Evolutionary conservation across 35 echinoderm and acorn worm genomes (phyloP), one percentile per base, ranked within the genome.

Genomic region (Holothuria glaberrima): DNA sequence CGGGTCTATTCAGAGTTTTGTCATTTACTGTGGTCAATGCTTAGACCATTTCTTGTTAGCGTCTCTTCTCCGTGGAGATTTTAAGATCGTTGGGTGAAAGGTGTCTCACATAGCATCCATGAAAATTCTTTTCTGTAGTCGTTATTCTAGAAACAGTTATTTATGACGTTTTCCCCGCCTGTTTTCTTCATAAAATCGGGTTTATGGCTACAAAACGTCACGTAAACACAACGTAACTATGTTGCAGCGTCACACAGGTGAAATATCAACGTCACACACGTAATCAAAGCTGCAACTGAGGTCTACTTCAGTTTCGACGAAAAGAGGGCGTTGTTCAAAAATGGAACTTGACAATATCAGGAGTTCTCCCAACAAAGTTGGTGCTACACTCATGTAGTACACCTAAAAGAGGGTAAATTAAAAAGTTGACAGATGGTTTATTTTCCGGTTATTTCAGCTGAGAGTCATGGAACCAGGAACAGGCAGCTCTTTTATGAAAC

Each of bases 191-290:
- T 78, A 78, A 78, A 78, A 48, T 75, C 71, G 29, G 71, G 71
- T 75, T 75, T 75, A 75, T 75, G 31, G 71, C 71, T 75, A 75
- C 71, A 75, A 75, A 75, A 75, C 71, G 71, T 75, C 71, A 75
- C 71, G 71, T 75, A 41, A 75, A 75, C 21, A 38, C 71, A 35
- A 75, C 44, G 31, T 38, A 75, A 75, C 71, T n/a, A 21, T 41
- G 34, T 32, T 34, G 32, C 71, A 48, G 71, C 31, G 31, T 38
- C 34, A 75, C 71, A 75, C 44, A 41, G 71, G 30, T 75, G 33
- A 54, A 54, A 54, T 17, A 54, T 54, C 50, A 54, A 54, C 50
- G 50, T 54, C 50, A 54, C 50, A 54, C 50, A 17, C 5, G 16
- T 12, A 14, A 54, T 54, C 50, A 54, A 17, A 54, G 13, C 16